A percentile compares a stretch with the other conserved stretches of the same genome.
Conservation (phyloP, 2,113 vertebrate species). For the Morone saxatilis region DNA sequence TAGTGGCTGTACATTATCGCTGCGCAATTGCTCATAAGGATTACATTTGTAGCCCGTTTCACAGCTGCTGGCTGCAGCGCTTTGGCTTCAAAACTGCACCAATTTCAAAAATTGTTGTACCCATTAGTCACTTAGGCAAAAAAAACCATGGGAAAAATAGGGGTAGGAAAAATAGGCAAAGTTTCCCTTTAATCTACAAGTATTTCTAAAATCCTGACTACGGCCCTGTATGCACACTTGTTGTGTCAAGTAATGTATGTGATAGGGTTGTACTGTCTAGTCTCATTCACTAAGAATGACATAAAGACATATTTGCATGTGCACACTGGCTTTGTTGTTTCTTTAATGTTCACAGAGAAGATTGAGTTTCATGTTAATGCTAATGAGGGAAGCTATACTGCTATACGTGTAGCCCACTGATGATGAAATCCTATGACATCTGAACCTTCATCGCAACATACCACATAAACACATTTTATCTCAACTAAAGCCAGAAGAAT, state of each 20-base stretch:
- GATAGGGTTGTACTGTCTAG: not conserved
- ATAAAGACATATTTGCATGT: constrained; percentile 29
- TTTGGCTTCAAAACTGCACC: too few species aligned
- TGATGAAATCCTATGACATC: constrained; percentile 40
- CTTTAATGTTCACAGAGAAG: constrained; percentile 32
- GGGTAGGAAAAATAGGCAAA: too few species aligned
- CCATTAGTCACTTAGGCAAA: too few species aligned
- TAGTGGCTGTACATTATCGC: too few species aligned
- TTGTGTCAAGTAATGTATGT: not conserved
- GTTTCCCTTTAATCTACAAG: not conserved
- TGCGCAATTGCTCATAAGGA: too few species aligned
- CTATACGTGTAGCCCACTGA: constrained; percentile 13
- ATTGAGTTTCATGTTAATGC: constrained; percentile 30
- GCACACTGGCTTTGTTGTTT: constrained; percentile 2
- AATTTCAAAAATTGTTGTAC: too few species aligned
- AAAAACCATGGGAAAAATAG: too few species aligned
- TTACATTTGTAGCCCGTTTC: too few species aligned
- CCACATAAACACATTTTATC: constrained; percentile 45
- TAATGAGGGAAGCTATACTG: not conserved
- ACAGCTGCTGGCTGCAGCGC: too few species aligned
- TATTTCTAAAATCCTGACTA: not conserved
- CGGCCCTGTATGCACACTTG: not conserved
- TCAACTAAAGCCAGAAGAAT: constrained; percentile 26
- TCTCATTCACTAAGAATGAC: constrained; percentile 9
- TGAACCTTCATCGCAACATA: constrained; percentile 27